These are phyloP conservation scores for Samia ricini DNA, from an alignment of 1,140 invertebrate genomes.

Conservation along the genomic window DNA sequence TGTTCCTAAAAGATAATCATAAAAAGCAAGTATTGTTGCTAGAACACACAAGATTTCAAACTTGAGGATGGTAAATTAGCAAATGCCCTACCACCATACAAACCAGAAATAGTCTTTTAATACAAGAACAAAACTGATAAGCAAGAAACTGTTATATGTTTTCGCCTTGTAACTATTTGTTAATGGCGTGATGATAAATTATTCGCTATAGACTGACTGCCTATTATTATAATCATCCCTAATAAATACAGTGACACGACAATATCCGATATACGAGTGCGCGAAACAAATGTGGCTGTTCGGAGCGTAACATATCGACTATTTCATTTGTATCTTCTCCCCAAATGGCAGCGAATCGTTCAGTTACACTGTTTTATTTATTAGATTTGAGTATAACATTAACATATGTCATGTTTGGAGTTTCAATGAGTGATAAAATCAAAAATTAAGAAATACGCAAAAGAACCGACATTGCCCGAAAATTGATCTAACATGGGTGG, in stretches of 20 bases:
- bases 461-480: no score
- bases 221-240: not conserved
- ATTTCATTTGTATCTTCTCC: slow-evolving; percentile 13
- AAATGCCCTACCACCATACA: no score
- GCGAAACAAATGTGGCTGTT: slow-evolving; percentile 14
- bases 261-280: slow-evolving; percentile 14
- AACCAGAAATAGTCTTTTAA: no score
- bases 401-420: not conserved
- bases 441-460: no score
- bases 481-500: no score
- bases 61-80: no score
- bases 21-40: no score
- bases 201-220: not conserved
- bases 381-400: not conserved
- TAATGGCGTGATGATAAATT: not conserved
- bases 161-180: not conserved
- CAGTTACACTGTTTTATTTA: not conserved
- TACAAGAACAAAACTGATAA: no score
- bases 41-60: no score
- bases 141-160: not conserved
- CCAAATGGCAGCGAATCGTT: not conserved
- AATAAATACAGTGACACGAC: slow-evolving; percentile 3
- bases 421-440: no score
- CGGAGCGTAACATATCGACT: slow-evolving; percentile 17
- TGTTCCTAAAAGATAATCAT: no score